Base-by-base conservation (phyloP, 2,113 vertebrate genomes). In the Cottus gobio region DNA sequence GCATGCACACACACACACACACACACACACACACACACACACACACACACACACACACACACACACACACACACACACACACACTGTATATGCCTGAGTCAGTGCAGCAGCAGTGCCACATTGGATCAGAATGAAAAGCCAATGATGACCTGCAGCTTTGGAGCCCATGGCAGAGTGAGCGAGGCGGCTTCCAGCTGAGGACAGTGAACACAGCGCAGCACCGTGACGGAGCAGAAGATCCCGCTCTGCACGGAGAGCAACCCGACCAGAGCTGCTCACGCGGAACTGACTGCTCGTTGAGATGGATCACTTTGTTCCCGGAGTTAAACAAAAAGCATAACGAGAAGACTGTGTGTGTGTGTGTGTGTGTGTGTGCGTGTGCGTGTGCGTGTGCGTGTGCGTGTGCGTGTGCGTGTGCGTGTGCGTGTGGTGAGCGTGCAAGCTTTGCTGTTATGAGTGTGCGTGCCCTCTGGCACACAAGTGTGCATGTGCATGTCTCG, bases 271-370 rank as follows among this genome's bases (percentile, higher is more conserved):
- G 68, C 61, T 12, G 56, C 71, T 89, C 90, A 88, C 26, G 57
- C 85, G 77, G 82, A 62, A 36, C 82, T 82, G 80, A 16, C 80
- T 84, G 85, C 85, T 90, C 85, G 39, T 77, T 90, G 81, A 71
- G 42, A 36, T 69, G 76, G 57, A 87, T 69, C 79, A 63, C 81
- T 79, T 72, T 82, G 80, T 84, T 81, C 85, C 71, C 71, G 77
- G 61, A 75, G 65, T 83, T 64, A 42, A 34, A 81, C 74, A 82
- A 79, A 52, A 74, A 56, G 80, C 75, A 6, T 44, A 34, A 76
- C 46, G 31, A 75, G 66, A 63, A 13, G 12, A 20, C 2, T 54
- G 16, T 1, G 22, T 37, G 39, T 31, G 31, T 26, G 20, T 36
- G 34, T 36, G 34, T 36, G 34, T 36, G 34, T 36, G 34, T 36